These are phyloP conservation scores for Arge pagana DNA, from an alignment of 2,888 invertebrate species.

Conservation along the genomic window DNA sequence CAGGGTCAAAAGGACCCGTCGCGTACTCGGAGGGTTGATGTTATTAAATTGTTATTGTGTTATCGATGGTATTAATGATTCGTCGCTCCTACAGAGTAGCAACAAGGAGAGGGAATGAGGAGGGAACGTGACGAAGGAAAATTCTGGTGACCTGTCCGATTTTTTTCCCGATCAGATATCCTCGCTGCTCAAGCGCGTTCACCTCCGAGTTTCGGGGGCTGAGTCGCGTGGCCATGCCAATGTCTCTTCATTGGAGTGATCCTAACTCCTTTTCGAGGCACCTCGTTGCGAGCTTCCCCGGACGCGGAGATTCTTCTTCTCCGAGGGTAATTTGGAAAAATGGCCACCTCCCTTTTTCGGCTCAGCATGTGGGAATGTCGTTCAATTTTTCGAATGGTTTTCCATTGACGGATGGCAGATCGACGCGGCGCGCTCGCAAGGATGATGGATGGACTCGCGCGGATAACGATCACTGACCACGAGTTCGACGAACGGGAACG, in stretches of 20 bases:
- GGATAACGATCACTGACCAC: no score
- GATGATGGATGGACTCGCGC: no score
- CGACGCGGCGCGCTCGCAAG: neutral
- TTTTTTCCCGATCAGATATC: conserved; percentile 82
- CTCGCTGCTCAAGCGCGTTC: conserved; percentile 81
- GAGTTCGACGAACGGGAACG: conserved; percentile 29
- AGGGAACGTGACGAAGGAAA: conserved; percentile 7
- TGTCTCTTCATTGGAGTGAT: conserved; percentile 44
- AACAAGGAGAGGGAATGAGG: conserved; percentile 3
- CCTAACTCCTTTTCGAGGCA: conserved; percentile 11
- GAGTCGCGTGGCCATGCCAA: conserved; percentile 71
- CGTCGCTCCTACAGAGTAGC: neutral
- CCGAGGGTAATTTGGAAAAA: neutral
- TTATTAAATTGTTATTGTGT: neutral
- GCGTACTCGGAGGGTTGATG: no score
- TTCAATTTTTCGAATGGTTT: conserved; percentile 12
- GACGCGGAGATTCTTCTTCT: neutral
- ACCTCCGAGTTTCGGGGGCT: conserved; percentile 82
- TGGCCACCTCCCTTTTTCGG: neutral
- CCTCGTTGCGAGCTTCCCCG: no score
- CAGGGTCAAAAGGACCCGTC: no score
- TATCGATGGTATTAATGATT: neutral
- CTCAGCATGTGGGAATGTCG: conserved; percentile 13
- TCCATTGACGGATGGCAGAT: conserved; percentile 13
- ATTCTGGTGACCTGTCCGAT: conserved; percentile 67